Percentiles rank a stretch among this genome's conserved stretches.
These are phyloP conservation scores for Centropyge bicolor DNA, from an alignment of 2,797 vertebrate species.

Conservation along the genomic window DNA sequence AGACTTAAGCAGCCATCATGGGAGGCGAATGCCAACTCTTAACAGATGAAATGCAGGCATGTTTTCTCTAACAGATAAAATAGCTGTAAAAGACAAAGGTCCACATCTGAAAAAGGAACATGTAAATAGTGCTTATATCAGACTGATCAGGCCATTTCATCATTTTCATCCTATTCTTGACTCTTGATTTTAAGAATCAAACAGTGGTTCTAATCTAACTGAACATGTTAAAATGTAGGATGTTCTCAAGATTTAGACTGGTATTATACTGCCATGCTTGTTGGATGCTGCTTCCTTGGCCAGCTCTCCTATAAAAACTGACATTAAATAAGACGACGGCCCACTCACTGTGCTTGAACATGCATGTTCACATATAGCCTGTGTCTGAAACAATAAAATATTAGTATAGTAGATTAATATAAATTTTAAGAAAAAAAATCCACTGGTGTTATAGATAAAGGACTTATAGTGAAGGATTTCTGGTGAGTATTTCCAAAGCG, in stretches of 20 bases:
- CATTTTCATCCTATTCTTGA: background rate
- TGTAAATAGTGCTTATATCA: background rate
- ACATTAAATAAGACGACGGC: background rate
- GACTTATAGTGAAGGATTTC: conserved; percentile 1
- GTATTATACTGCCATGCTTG: background rate
- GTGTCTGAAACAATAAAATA: background rate
- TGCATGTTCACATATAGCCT: background rate
- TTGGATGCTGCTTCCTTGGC: background rate
- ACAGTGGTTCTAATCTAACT: background rate
- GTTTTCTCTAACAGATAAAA: background rate
- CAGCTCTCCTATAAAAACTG: conserved; percentile 8
- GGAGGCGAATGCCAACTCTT: conserved; percentile 10
- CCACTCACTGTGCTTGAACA: background rate
- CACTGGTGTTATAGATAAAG: background rate
- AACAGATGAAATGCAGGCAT: background rate
- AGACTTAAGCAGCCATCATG: conserved; percentile 1
- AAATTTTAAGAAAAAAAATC: background rate
- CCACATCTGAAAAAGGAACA: background rate
- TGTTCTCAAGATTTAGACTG: background rate
- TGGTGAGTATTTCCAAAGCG: conserved; percentile 11
- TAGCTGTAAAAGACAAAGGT: background rate
- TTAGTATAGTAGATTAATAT: background rate
- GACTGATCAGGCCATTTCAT: background rate
- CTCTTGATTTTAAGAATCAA: too few species aligned
- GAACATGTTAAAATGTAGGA: background rate